phyloP scores from a whole-genome alignment of 2,113 vertebrate species.

The Macaca nemestrina region DNA sequence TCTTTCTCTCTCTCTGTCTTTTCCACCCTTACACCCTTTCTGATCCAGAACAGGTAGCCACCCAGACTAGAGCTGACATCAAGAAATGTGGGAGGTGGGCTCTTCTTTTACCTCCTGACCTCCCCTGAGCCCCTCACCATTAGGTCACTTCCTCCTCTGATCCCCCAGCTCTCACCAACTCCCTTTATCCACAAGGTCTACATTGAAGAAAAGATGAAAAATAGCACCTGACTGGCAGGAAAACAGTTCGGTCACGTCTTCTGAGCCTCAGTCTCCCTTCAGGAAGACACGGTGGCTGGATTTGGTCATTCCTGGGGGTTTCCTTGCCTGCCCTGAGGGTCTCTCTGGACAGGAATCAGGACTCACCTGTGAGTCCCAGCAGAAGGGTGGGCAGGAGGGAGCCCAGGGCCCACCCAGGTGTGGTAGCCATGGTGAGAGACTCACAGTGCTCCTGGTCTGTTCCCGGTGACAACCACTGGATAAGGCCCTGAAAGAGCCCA shows the following conservation, averaged over 20 bases:
- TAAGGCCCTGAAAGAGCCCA: not conserved
- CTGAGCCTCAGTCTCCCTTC: fast-evolving
- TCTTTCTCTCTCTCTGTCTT: not conserved
- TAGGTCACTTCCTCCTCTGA: not conserved
- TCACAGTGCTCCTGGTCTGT: fast-evolving
- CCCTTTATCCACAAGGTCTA: not conserved
- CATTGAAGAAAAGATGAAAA: not conserved
- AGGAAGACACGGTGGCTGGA: not conserved
- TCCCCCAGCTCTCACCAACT: not conserved
- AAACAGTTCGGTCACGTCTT: not conserved
- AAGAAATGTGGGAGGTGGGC: not conserved
- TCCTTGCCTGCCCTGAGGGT: not conserved
- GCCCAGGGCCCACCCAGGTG: not conserved
- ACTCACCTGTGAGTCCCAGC: conserved; percentile 54
- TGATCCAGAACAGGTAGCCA: not conserved
- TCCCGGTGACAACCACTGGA: not conserved
- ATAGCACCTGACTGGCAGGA: not conserved
- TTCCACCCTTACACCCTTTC: not conserved
- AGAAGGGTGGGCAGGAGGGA: not conserved
- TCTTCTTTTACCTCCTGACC: not conserved
- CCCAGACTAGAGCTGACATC: not conserved
- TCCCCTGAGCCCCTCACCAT: not conserved
- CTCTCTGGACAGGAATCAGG: not conserved
- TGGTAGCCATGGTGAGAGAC: not conserved
- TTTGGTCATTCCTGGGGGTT: not conserved